phyloP scores from a whole-genome alignment of 2,797 vertebrate species.

The Antennarius maculatus region DNA sequence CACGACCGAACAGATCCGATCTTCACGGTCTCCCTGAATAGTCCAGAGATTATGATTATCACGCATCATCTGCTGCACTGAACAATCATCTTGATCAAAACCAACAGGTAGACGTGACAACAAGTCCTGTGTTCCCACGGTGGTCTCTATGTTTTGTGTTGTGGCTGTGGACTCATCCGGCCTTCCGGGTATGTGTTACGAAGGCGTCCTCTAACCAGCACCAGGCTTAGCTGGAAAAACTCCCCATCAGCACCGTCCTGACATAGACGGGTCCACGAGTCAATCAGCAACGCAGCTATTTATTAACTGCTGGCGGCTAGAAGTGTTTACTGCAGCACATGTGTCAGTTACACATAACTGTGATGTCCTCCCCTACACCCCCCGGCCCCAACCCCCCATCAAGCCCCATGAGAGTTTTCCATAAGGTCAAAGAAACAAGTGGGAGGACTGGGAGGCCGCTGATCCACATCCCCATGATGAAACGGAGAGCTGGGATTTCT shows the following conservation, averaged over 20 bases:
- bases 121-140: constrained; percentile 1
- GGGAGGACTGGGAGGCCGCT: constrained; percentile 56
- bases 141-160: constrained; percentile 10
- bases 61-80: neutral
- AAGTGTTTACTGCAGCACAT: constrained; percentile 71
- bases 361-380: constrained; percentile 12
- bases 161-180: constrained; percentile 52
- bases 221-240: constrained; percentile 64
- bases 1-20: too few relatives aligned
- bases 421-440: constrained; percentile 77
- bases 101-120: neutral
- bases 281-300: constrained; percentile 77
- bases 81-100: neutral
- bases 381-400: constrained; percentile 1
- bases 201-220: constrained; percentile 57
- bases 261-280: constrained; percentile 60
- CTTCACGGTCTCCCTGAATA: too few relatives aligned
- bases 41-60: neutral
- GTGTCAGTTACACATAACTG: constrained; percentile 59
- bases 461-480: constrained; percentile 65
- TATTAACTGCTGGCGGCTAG: constrained; percentile 70
- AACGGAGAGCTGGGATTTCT: constrained; percentile 67
- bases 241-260: constrained; percentile 35
- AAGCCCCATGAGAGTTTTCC: constrained; percentile 72
- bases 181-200: constrained; percentile 33